phyloP scores from a whole-genome alignment of 2,888 invertebrate genomes.

The Atrina japonica region DNA sequence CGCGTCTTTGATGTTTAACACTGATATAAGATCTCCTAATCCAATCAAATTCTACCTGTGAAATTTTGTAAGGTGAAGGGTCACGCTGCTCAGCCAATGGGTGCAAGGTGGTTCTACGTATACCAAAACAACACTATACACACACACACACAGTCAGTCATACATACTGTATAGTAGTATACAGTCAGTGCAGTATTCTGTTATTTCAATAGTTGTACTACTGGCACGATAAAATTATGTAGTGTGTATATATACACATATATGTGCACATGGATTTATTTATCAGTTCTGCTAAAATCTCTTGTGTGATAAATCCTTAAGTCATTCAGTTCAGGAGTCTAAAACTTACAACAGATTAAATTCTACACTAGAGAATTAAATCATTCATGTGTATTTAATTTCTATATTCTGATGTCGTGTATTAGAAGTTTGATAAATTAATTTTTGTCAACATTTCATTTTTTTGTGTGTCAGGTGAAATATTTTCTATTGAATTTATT shows the following conservation, averaged over 20 bases:
- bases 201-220: neutral
- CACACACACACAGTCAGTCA: no score
- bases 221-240: neutral
- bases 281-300: no score
- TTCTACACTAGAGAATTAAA: slow-evolving; percentile 22
- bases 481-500: no score
- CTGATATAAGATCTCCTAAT: slow-evolving; percentile 7
- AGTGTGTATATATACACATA: no score
- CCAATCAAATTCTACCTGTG: slow-evolving; percentile 28
- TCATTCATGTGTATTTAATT: slow-evolving; percentile 16
- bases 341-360: neutral
- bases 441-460: neutral
- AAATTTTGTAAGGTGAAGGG: slow-evolving; percentile 17
- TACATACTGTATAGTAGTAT: neutral
- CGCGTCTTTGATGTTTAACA: slow-evolving; percentile 11
- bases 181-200: slow-evolving; percentile 9
- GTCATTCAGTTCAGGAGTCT: no score
- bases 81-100: slow-evolving; percentile 24
- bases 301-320: no score
- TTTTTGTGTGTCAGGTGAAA: neutral
- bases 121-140: slow-evolving; percentile 15
- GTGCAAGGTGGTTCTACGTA: slow-evolving; percentile 18
- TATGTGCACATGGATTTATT: no score
- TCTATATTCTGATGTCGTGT: no score
- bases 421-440: neutral